These are phyloP conservation scores for Pseudococcus viburni DNA, from an alignment of 2,888 invertebrate species.

Conservation along the genomic window DNA sequence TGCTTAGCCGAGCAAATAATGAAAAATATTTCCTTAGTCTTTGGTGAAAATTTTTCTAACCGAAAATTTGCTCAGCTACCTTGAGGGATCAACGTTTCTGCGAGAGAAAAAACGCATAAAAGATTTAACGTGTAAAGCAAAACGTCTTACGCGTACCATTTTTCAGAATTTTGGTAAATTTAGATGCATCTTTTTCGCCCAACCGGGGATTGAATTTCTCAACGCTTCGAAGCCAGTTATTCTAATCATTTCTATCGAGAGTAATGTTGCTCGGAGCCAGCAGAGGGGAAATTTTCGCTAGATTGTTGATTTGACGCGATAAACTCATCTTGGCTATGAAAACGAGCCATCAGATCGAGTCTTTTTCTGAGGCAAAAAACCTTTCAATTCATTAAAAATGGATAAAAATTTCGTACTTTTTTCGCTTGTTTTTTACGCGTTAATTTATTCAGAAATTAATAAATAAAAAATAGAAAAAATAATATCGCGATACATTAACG, in stretches of 20 bases:
- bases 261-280: background rate
- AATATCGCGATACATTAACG: conserved; percentile 30
- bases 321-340: too few relatives aligned
- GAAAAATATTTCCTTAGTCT: conserved; percentile 47
- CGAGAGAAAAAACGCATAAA: conserved; percentile 28
- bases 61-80: conserved; percentile 13
- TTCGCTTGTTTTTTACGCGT: conserved; percentile 4
- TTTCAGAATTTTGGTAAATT: conserved; percentile 42
- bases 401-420: background rate
- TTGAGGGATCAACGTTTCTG: conserved; percentile 35
- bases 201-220: background rate
- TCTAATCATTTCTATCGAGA: conserved; percentile 1
- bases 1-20: conserved; percentile 53
- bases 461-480: conserved; percentile 12
- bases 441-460: conserved; percentile 44
- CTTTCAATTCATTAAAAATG: conserved; percentile 24
- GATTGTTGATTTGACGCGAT: too few relatives aligned
- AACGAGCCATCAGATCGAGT: background rate
- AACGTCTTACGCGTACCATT: conserved; percentile 48
- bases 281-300: too few relatives aligned
- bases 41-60: conserved; percentile 2
- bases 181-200: background rate
- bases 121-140: conserved; percentile 42
- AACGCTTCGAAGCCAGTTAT: conserved; percentile 14
- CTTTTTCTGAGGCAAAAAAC: background rate